Base-by-base conservation (phyloP, 2,113 vertebrate species). In the Podarcis raffonei region DNA sequence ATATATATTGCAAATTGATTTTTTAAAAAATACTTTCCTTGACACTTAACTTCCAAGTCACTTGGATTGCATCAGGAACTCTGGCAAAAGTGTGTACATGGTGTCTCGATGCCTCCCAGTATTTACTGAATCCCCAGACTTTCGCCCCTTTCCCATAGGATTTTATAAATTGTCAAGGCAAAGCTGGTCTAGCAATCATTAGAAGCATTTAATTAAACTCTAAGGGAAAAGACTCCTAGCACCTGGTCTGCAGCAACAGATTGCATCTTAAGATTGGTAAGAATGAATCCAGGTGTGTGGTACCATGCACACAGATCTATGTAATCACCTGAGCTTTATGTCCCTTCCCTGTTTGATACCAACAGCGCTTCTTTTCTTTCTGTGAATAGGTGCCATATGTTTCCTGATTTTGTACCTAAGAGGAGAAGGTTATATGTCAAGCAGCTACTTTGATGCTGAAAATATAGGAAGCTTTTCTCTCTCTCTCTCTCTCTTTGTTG, bases 131-230 rank as follows among this genome's bases (percentile, higher is more conserved):
- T 75, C 53, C n/a, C 71, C 69, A 57, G 25, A 37, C 22, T 18
- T 37, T 16, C 3, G 18, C 22, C 37, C 32, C 53, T 76, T 76
- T 23, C 57, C 57, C 6, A 1, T 5, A 76, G 71, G 57, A 15
- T 30, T 85, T 85, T 65, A n/a, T 27, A 76, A 62, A 85, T 37
- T 62, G n/a, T 75, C 75, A 59, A 76, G 57, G 57, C 20, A 65
- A 76, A 75, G 76, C 35, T 62, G 72, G 74, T 42, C 23, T 23
- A 30, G 35, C 32, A 39, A 18, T 85, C 74, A 85, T 85, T 72
- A 77, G 39, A 85, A 59, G 13, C 72, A 30, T 25, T 30, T 85
- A 85, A 85, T 85, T 85, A 77, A 85, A 85, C 72, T 76, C 84
- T 77, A 35, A 85, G 72, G 84, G 72, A 39, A 65, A 85, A 85